Evolutionary conservation across 1,140 invertebrate species (phyloP), one percentile per base, ranked within the genome.

Genomic region (Gryon sp.): DNA sequence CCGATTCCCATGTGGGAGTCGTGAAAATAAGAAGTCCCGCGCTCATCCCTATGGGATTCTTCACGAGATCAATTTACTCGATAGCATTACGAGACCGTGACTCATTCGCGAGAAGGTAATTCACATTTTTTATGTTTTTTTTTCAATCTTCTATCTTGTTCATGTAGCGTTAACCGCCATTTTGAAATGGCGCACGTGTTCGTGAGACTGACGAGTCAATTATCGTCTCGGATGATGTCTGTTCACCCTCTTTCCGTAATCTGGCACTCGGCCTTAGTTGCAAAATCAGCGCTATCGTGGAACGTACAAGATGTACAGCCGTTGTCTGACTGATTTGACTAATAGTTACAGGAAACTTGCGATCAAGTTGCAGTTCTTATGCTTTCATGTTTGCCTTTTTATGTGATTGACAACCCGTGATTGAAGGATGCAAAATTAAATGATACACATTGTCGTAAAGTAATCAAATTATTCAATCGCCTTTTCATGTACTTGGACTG

Each of bases 1-100:
- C 53, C 40, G 48, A 22, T 62, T 32, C 1, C 46, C 55, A 76
- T 69, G 84, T 86, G 83, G 85, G 84, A 80, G 84, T 77, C 45
- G 36, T 8, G 66, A 65, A 80, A 77, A 65, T 73, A 32, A 60
- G 63, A 45, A 80, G 69, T 30, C 38, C n/a, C 18, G 36, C 24
- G 14, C 68, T 73, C 78, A 65, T 75, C 65, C 46, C 24, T n/a
- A n/a, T n/a, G n/a, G n/a, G n/a, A n/a, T n/a, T n/a, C n/a, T n/a
- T n/a, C n/a, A n/a, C 26, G 60, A 74, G 78, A 80, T 77, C 55
- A 46, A 68, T 66, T 46, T 30, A 26, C 28, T 43, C 57, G 78
- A 80, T 80, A 74, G 40, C 36, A 36, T 30, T 19, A 30, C 60
- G 43, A 53, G 18, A 28, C 43, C 52, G 53, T 80, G 78, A 80